phyloP scores from a whole-genome alignment of 2,797 vertebrate species.

The Phoebastria nigripes region DNA sequence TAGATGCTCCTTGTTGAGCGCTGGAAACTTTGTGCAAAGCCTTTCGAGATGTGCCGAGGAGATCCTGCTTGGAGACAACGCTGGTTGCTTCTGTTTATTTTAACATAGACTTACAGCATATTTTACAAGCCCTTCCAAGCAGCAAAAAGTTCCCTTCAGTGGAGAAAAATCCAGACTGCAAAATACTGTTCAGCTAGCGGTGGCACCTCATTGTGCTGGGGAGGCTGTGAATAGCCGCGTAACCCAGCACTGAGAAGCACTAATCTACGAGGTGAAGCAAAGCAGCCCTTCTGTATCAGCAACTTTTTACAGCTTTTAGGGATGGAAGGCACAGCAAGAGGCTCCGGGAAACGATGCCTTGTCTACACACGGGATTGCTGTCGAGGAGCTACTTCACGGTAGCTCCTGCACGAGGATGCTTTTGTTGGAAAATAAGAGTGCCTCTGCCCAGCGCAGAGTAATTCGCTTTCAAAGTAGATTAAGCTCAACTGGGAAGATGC shows the following conservation, averaged over 20 bases:
- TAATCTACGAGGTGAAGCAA: background rate
- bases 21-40: background rate
- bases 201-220: background rate
- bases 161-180: background rate
- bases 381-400: background rate
- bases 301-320: background rate
- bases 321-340: background rate
- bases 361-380: background rate
- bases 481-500: background rate
- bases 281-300: background rate
- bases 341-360: background rate
- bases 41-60: background rate
- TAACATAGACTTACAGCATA: background rate
- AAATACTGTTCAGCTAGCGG: background rate
- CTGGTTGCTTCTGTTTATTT: background rate
- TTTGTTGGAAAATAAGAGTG: background rate
- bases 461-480: constrained; percentile 5
- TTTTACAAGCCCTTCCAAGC: background rate
- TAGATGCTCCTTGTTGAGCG: background rate
- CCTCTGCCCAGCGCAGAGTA: background rate
- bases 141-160: background rate
- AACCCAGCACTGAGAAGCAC: background rate
- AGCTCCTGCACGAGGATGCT: background rate
- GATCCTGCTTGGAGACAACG: background rate
- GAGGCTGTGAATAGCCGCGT: background rate